phyloP scores from a whole-genome alignment of 2,888 invertebrate species.

The Drosophila eohydei region DNA sequence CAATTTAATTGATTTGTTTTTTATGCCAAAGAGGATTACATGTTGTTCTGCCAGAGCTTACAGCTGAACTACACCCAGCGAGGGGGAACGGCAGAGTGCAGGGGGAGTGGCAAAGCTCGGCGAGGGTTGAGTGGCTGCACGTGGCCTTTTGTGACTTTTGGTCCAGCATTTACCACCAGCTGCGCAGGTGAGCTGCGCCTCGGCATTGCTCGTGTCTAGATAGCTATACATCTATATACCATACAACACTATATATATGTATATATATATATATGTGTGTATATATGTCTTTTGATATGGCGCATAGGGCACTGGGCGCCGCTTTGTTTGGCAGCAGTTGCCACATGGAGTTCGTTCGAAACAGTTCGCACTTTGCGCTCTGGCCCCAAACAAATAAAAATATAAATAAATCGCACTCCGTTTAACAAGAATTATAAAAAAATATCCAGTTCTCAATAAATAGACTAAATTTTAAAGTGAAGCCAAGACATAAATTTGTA shows the following conservation, averaged over 20 bases:
- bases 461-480: neutral
- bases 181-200: slow-evolving; percentile 71
- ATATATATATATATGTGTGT: neutral
- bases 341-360: slow-evolving; percentile 48
- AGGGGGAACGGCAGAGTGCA: neutral
- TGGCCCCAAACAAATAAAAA: slow-evolving; percentile 1
- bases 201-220: slow-evolving; percentile 8
- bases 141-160: slow-evolving; percentile 63
- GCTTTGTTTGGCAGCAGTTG: slow-evolving; percentile 62
- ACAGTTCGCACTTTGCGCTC: slow-evolving; percentile 42
- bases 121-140: slow-evolving; percentile 73
- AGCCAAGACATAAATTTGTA: neutral
- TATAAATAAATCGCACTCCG: neutral
- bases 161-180: slow-evolving; percentile 75
- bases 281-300: slow-evolving; percentile 13
- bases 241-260: neutral
- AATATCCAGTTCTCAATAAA: neutral
- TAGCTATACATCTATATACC: slow-evolving; percentile 9
- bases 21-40: slow-evolving; percentile 84
- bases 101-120: neutral
- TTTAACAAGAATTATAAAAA: neutral
- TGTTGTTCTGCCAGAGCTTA: slow-evolving; percentile 78
- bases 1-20: slow-evolving; percentile 85
- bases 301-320: slow-evolving; percentile 3
- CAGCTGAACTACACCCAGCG: slow-evolving; percentile 36